A percentile compares a stretch with the other conserved stretches of the same genome.
Conservation (phyloP, 2,113 vertebrate genomes). For the Porphyrio hochstetteri region DNA sequence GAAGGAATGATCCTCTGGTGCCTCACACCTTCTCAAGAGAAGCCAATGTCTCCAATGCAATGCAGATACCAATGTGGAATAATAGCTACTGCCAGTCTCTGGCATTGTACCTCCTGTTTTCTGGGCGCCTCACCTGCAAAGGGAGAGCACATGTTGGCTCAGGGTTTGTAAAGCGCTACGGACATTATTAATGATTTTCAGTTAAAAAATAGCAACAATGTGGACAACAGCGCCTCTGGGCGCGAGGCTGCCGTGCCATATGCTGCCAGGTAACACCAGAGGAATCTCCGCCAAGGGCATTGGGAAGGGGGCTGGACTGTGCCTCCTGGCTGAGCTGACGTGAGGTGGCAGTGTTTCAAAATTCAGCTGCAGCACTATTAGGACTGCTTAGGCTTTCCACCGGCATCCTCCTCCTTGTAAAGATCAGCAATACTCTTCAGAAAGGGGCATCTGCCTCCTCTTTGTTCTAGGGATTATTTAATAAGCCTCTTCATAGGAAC, state of each 20-base stretch:
- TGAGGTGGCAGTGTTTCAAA: slow-evolving; percentile 42
- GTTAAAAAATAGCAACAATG: not conserved
- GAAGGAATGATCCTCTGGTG: not conserved
- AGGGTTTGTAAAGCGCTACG: not conserved
- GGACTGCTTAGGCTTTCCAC: not conserved
- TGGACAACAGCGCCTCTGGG: not conserved
- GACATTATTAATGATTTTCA: not conserved
- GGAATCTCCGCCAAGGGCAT: not conserved
- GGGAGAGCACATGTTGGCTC: fast-evolving
- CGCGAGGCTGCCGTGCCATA: not conserved
- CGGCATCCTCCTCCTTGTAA: not conserved
- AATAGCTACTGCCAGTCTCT: not conserved
- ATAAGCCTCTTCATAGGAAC: not conserved
- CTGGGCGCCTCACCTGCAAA: not conserved
- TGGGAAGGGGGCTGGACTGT: not conserved
- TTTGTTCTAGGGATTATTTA: not conserved
- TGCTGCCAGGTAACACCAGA: not conserved
- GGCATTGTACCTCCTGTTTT: not conserved
- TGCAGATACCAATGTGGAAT: not conserved
- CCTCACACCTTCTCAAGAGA: not conserved
- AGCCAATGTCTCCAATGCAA: not conserved
- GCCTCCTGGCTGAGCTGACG: not conserved
- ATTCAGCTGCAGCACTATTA: not conserved
- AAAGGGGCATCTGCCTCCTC: not conserved
- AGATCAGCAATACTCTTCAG: not conserved